These are phyloP conservation scores for Microdon myrmicae DNA, from an alignment of 2,888 invertebrate species.

Conservation along the genomic window DNA sequence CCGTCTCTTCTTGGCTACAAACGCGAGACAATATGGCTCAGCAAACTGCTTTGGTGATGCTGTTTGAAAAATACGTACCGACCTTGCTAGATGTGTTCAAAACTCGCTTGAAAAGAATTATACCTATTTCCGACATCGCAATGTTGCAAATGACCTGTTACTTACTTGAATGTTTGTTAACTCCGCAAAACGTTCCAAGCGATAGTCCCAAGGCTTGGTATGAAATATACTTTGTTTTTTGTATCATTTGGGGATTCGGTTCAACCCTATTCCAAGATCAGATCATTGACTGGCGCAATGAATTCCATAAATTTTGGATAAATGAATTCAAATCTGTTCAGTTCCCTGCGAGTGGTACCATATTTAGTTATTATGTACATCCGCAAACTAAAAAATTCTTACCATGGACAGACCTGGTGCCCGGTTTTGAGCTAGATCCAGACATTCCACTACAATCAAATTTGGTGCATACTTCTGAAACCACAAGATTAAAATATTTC, in stretches of 20 bases:
- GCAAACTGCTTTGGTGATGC: slow-evolving; percentile 81
- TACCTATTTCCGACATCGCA: slow-evolving; percentile 89
- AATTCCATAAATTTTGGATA: slow-evolving; percentile 95
- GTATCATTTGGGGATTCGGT: slow-evolving; percentile 93
- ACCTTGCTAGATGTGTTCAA: slow-evolving; percentile 80
- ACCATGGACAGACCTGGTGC: slow-evolving; percentile 87
- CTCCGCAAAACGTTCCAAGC: slow-evolving; percentile 80
- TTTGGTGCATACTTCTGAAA: slow-evolving; percentile 89
- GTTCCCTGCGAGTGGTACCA: slow-evolving; percentile 83
- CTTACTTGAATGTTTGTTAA: slow-evolving; percentile 85
- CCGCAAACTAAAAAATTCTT: slow-evolving; percentile 84
- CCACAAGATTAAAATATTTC: slow-evolving; percentile 86
- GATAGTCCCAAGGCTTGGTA: slow-evolving; percentile 93
- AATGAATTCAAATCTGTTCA: slow-evolving; percentile 92
- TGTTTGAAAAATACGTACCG: slow-evolving; percentile 95
- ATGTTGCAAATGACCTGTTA: slow-evolving; percentile 90
- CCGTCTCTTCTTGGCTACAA: slow-evolving; percentile 88
- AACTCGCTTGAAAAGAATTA: slow-evolving; percentile 84
- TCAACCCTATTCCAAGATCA: slow-evolving; percentile 92
- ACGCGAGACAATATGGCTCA: slow-evolving; percentile 77
- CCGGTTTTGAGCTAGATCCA: slow-evolving; percentile 82
- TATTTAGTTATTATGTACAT: slow-evolving; percentile 92
- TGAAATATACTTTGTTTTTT: slow-evolving; percentile 92
- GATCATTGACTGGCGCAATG: slow-evolving; percentile 89
- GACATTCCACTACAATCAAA: slow-evolving; percentile 83